Conservation (phyloP, 2,888 invertebrate species). For the Resseliella maxima region DNA sequence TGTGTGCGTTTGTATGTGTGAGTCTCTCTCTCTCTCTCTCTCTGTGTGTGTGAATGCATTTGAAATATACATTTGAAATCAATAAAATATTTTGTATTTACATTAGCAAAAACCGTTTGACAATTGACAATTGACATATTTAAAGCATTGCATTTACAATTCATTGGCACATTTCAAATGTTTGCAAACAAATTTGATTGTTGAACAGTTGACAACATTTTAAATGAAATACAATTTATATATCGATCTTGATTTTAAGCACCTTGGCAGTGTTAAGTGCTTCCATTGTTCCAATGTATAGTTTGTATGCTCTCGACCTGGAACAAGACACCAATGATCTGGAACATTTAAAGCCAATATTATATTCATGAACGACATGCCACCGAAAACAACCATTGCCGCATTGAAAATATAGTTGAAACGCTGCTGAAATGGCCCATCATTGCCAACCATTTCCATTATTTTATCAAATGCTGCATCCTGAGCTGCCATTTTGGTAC, state of each 20-base stretch:
- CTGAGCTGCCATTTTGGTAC: slow-evolving; percentile 58
- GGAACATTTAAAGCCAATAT: slow-evolving; percentile 71
- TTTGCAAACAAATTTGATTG: neutral
- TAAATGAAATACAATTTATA: neutral
- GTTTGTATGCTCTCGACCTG: slow-evolving; percentile 69
- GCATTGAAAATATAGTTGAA: slow-evolving; percentile 69
- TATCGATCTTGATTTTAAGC: slow-evolving; percentile 59
- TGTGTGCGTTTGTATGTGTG: neutral
- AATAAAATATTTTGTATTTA: neutral
- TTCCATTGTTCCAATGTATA: slow-evolving; percentile 69
- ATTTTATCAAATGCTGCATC: slow-evolving; percentile 69
- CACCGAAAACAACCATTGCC: slow-evolving; percentile 67
- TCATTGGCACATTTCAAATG: neutral
- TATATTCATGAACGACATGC: slow-evolving; percentile 70
- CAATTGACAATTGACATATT: neutral
- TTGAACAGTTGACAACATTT: neutral
- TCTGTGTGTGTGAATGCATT: too few species aligned
- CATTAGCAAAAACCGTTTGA: neutral
- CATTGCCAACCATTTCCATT: slow-evolving; percentile 69
- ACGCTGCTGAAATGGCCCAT: slow-evolving; percentile 69
- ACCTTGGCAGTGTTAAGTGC: slow-evolving; percentile 70
- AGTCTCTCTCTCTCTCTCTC: too few species aligned
- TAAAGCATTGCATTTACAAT: neutral
- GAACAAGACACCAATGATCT: slow-evolving; percentile 72
- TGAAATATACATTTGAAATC: neutral